Evolutionary conservation across 2,888 invertebrate species (phyloP), one percentile per base, ranked within the genome.

Genomic region (Smittia aterrima): DNA sequence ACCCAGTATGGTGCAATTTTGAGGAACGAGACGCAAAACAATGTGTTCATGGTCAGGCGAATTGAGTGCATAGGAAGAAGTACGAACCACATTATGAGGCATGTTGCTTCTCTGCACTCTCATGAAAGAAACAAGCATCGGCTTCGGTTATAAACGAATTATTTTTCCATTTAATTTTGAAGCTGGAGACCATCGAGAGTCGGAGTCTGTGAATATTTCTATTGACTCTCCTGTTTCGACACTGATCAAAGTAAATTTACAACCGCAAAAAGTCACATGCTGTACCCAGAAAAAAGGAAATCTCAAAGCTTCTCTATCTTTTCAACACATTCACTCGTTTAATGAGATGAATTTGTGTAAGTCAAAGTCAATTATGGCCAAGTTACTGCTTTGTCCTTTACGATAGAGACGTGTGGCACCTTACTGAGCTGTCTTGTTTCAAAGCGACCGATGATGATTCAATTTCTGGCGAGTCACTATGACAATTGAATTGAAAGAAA

Each of bases 241-340:
- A 2, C 27, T 13, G 18, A 67, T 18, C 1, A 13, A 54, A 53
- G 24, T 40, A 32, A 67, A 70, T 70, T 70, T 70, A 70, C 70
- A 70, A 70, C 70, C 70, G 54, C 70, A 70, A 70, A 47, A 53
- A 68, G 68, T 53, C 68, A 41, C 68, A 68, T 68, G 68, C 27
- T 68, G 47, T 53, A 41, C 24, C 25, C n/a, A 68, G 70, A 25
- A 70, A 70, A 24, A 27, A 9, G 7, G 9, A 13, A 64, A 27
- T 27, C 27, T 27, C 25, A 4, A 27, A 11, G 24, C 64, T 70
- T 54, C 16, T 38, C 40, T 47, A 13, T 32, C 47, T 27, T 53
- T 27, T 70, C 20, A 67, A 24, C 18, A 47, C 16, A 22, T 27
- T n/a, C 68, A 70, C 25, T 24, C 20, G 38, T 6, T 54, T 70